phyloP scores from a whole-genome alignment of 35 echinoderm and acorn worm species.

The Amphiura filiformis region DNA sequence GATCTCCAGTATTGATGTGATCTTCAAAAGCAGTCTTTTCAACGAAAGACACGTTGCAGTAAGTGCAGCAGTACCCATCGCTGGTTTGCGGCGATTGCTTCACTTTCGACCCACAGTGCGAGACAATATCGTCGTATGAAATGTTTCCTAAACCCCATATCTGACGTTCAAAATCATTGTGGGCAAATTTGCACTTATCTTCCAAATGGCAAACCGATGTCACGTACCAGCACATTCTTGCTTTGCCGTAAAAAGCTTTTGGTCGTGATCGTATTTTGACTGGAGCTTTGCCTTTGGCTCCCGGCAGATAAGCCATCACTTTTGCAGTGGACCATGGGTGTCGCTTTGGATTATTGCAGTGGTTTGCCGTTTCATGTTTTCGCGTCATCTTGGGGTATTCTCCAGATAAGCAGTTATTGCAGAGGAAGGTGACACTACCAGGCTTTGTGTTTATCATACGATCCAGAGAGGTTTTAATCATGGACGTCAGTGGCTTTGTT shows the following conservation, averaged over 20 bases:
- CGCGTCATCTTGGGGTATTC: background rate
- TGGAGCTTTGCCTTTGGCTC: background rate
- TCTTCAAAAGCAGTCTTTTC: constrained; percentile 22
- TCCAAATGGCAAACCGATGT: background rate
- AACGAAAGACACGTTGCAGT: constrained; percentile 53
- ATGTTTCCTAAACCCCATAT: background rate
- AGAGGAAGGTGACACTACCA: background rate
- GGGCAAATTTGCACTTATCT: background rate
- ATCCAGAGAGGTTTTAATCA: background rate
- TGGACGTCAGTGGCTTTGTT: background rate
- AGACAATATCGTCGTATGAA: background rate
- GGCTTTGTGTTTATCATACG: background rate
- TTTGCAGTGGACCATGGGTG: background rate
- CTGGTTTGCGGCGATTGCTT: background rate
- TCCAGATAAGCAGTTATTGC: background rate
- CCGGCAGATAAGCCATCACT: background rate
- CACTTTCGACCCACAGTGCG: background rate
- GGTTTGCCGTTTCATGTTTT: background rate
- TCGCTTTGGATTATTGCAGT: background rate
- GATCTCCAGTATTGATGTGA: constrained; percentile 55
- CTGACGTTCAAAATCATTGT: background rate
- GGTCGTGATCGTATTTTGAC: background rate
- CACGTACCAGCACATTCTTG: background rate
- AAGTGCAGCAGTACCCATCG: constrained; percentile 27
- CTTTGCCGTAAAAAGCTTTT: background rate